Base-by-base conservation (phyloP, 2,113 vertebrate species). In the Elephas maximus region DNA sequence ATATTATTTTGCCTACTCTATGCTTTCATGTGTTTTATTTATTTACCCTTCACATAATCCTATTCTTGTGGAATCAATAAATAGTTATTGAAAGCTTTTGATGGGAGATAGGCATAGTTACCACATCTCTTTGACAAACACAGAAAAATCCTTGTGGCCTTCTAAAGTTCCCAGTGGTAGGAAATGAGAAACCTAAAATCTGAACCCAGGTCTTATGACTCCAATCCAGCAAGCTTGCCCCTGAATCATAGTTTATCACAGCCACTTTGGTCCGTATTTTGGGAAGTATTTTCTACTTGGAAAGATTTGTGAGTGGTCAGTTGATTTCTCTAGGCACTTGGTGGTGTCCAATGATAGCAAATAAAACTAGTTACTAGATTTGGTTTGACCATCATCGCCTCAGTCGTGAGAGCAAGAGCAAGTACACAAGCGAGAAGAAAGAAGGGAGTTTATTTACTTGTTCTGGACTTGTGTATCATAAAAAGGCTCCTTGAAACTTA, bases 51-150 rank as follows among this genome's bases (percentile, higher is more conserved):
- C 60, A 69, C 18, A 48, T 76, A n/a, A 17, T 45, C 20, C 86
- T 23, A 24, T 74, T 81, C 53, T 48, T 92, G 44, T 88, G 33
- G n/a, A 89, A 81, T 86, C 79, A 81, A 78, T 28, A 65, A 81
- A 78, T 28, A 65, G 21, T 74, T 88, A 91, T 28, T 88, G 87
- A 67, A 67, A 74, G 41, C 20, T 85, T 78, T 90, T 87, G 60
- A 82, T 53, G 60, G 30, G 48, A 93, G 15, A 73, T 8, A 53
- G 37, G 15, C 3, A 24, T 23, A 86, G 28, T 90, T 65, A 82
- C 84, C 26, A 73, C 86, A 91, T 86, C 33, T 88, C 86, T 71
- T 91, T 90, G 81, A 67, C 17, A 67, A 88, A 92, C 33, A 96
- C 28, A 88, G 67, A 83, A 95, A 82, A 92, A 65, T n/a, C 12